Base-by-base conservation (phyloP, 1,140 invertebrate genomes). In the Polypedilum vanderplanki region DNA sequence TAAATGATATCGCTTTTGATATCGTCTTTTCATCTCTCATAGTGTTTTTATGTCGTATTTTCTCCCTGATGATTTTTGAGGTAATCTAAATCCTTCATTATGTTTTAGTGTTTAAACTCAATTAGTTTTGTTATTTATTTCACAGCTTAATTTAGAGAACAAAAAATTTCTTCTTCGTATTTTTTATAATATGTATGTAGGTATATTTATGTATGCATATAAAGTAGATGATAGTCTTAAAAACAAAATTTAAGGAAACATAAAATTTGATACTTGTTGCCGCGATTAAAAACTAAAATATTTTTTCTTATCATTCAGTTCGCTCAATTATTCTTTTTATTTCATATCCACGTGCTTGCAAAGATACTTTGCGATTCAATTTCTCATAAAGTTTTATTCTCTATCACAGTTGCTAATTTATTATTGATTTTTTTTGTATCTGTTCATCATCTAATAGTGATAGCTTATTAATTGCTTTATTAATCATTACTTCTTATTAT, bases 11-110 rank as follows among this genome's bases (percentile, higher is more conserved):
- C 12, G 8, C 46, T 57, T n/a, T 57, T 57, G 12, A 57, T n/a
- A 57, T 57, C 12, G 46, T 57, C 46, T 57, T 57, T 57, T 57
- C 46, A 57, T 57, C 46, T 57, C 46, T 57, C 46, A 46, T 46
- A 33, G 24, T 33, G 24, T 57, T 57, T 57, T 57, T 12, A 57
- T 57, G 15, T 57, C 46, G 46, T 12, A 57, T 57, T 57, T 33
- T 33, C 3, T 57, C 46, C 46, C 46, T 57, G 46, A 57, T 57
- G 46, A 57, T 57, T 57, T 57, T 57, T 57, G 46, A 57, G 46
- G 46, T 57, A 57, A 57, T 57, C 46, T 57, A 57, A 57, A 57
- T n/a, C 46, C 46, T 57, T 57, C 46, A n/a, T 57, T 57, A 57
- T 12, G 12, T 57, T 57, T 12, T 57, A n/a, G n/a, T n/a, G 12